Evolutionary conservation across 2,888 invertebrate genomes (phyloP), one percentile per base, ranked within the genome.

Genomic region (Trachelus troglodyta): DNA sequence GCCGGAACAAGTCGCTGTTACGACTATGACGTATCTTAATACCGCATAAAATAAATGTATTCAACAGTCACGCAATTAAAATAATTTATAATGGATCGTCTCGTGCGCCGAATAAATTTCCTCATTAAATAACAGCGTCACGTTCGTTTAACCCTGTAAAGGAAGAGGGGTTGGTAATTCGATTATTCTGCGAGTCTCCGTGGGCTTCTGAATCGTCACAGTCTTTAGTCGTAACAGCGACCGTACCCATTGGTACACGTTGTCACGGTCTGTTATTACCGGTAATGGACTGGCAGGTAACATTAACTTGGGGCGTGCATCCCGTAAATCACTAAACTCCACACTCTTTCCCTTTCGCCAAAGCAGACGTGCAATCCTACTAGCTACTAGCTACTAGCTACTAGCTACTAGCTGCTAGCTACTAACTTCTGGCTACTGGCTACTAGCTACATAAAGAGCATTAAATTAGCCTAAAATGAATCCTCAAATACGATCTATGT

Each of bases 231-330:
- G 12, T 69, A 69, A 69, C 69, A 33, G 30, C 33, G 69, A 69
- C 69, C 33, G n/a, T 69, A 69, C 0, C 69, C 69, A 6, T 15
- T 30, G 69, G 33, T 31, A n/a, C 69, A 33, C 69, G 69, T 77
- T 69, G 73, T 68, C 40, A 71, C 68, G 73, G 33, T 75, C 77
- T 68, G 77, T 79, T 77, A 77, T 77, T 79, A 79, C 75, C 77
- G 76, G 76, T 80, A 80, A 80, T 80, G 79, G 77, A 77, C 77
- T 78, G 79, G 77, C 77, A 77, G 76, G 77, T 79, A 79, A 77
- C 69, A 79, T 79, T 77, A 79, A 77, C 77, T 69, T 75, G 40
- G 31, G 79, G 71, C 75, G 79, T 77, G 69, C 74, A 75, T 69
- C 71, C 76, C 74, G 77, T 79, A 79, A 79, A 79, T 79, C 77